Base-by-base conservation (phyloP, 2,888 invertebrate genomes). In the Agrotis segetum region DNA sequence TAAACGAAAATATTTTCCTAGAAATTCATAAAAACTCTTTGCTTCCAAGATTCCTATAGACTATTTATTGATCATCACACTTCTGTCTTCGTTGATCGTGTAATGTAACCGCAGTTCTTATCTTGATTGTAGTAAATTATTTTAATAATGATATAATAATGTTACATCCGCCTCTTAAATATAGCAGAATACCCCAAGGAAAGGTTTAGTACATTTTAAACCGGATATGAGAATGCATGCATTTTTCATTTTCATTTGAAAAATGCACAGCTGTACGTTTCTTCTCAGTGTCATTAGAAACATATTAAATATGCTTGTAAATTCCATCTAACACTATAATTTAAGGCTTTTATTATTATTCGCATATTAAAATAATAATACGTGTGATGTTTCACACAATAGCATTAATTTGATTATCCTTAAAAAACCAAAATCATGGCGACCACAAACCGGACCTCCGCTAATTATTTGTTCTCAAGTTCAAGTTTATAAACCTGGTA, bases 401-500 rank as follows among this genome's bases (percentile, higher is more conserved):
- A 40, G 11, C 11, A 40, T 11, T 40, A 40, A 40, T 29, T n/a
- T 19, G 13, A 16, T 4, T 40, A 49, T 79, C 56, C 34, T 50
- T 7, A 11, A 53, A 59, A n/a, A 1, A 1, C 19, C 9, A 14
- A 52, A 70, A 29, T 24, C 46, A 50, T 74, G 62, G 49, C n/a
- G 2, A 64, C 47, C 66, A 14, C 16, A 68, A 70, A 24, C 68
- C 59, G 71, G 63, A 74, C 65, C 52, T 40, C 53, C 44, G 16
- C 24, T 55, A 60, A 52, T 64, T 62, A 63, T 47, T 65, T 24
- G 55, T 11, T 56, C 44, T 71, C 80, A 84, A 85, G 87, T 82
- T 86, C 84, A 82, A 86, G 83, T 77, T 72, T 66, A 65, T 75
- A 21, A 34, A 60, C 24, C 60, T 68, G 77, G n/a, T 73, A 82